A percentile compares a stretch with the other conserved stretches of the same genome.
phyloP scores from a whole-genome alignment of 2,113 vertebrate species.

The Chaetodon auriga region DNA sequence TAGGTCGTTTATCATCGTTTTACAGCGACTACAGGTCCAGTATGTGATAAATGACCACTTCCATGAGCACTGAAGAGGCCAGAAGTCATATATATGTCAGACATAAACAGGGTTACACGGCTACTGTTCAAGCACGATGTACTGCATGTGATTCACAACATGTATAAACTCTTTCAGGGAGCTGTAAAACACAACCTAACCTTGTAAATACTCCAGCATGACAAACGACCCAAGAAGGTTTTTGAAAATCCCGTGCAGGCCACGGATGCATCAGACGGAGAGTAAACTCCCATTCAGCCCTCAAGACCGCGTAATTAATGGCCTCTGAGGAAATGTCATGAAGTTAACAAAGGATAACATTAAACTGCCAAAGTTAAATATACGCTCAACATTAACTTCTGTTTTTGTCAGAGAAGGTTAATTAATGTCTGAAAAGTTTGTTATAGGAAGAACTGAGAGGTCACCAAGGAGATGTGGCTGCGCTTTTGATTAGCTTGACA shows the following conservation, averaged over 20 bases:
- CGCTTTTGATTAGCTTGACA: not conserved
- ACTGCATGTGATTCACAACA: not conserved
- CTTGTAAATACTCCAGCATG: not conserved
- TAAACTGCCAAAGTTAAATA: slow-evolving; percentile 3
- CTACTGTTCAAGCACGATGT: not conserved
- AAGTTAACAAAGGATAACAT: not conserved
- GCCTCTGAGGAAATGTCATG: slow-evolving; percentile 19
- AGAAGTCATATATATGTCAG: slow-evolving; percentile 4
- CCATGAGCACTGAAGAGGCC: not conserved
- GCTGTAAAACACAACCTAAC: slow-evolving; percentile 15
- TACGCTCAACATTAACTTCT: not conserved
- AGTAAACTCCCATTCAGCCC: not conserved
- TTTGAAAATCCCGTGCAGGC: not conserved
- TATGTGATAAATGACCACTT: slow-evolving; percentile 10
- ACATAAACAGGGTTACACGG: not conserved
- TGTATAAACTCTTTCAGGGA: not conserved
- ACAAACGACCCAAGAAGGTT: not conserved
- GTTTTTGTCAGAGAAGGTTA: not conserved
- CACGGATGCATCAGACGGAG: not conserved
- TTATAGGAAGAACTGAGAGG: not conserved
- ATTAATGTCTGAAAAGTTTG: not conserved
- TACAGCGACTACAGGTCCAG: slow-evolving; percentile 7
- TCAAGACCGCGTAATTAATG: not conserved
- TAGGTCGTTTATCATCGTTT: not conserved
- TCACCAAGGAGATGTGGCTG: slow-evolving; percentile 1